Evolutionary conservation across 2,888 invertebrate species (phyloP).

Genomic region (Fragum sueziense): DNA sequence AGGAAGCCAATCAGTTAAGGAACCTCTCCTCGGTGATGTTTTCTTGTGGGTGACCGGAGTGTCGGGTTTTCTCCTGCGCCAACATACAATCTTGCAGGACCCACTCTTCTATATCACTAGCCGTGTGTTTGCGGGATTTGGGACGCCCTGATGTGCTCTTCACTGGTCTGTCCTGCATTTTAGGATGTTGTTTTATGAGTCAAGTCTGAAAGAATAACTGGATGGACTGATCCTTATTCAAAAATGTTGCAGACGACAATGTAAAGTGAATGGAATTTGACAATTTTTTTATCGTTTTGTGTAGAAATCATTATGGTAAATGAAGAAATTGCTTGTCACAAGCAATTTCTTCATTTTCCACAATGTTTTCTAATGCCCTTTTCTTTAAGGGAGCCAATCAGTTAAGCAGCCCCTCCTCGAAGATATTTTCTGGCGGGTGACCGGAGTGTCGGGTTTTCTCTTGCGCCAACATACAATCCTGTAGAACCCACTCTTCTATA

Average conservation of each 20-base stretch:
- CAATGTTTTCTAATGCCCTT: too few species aligned
- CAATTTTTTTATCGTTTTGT: too few species aligned
- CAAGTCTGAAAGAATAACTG: too few species aligned
- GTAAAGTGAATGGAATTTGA: too few species aligned
- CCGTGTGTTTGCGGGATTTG: slow-evolving; percentile 65
- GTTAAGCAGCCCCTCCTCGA: slow-evolving; percentile 77
- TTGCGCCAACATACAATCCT: slow-evolving; percentile 39
- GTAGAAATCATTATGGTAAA: too few species aligned
- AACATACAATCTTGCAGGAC: slow-evolving; percentile 57
- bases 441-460: slow-evolving; percentile 70
- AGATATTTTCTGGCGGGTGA: slow-evolving; percentile 76
- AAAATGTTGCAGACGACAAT: too few species aligned
- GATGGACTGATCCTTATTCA: too few species aligned
- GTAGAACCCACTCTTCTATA: slow-evolving; percentile 76
- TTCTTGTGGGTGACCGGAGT: slow-evolving; percentile 74
- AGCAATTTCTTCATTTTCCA: too few species aligned
- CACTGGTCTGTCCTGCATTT: too few species aligned
- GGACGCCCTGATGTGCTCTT: slow-evolving; percentile 61
- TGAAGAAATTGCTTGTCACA: too few species aligned
- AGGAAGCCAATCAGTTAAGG: too few species aligned
- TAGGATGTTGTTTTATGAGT: neutral
- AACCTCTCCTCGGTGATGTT: slow-evolving; percentile 79
- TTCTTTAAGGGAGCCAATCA: too few species aligned
- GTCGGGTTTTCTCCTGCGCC: slow-evolving; percentile 57
- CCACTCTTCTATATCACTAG: slow-evolving; percentile 79